Percentiles rank a stretch among this genome's conserved stretches.
These are phyloP conservation scores for Rattus norvegicus DNA, from an alignment of 2,113 vertebrate genomes.

Conservation along the genomic window DNA sequence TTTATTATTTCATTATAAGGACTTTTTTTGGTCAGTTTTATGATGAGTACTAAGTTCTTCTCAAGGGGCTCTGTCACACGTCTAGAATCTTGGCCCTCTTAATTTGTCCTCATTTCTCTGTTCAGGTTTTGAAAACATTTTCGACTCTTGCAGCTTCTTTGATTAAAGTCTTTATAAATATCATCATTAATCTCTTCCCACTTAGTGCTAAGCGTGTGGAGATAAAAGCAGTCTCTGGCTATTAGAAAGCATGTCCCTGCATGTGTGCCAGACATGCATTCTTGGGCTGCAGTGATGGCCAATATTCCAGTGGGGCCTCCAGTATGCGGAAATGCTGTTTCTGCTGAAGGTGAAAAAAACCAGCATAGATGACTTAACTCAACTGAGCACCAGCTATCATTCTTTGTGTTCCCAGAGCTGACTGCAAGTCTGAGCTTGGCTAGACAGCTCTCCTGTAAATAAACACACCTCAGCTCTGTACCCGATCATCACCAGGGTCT, in stretches of 20 bases:
- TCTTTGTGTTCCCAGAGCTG: background rate
- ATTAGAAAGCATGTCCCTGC: background rate
- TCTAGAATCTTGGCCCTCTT: background rate
- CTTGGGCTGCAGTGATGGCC: background rate
- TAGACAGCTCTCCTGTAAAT: background rate
- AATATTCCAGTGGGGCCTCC: rapidly evolving
- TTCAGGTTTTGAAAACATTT: background rate
- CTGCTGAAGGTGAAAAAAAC: background rate
- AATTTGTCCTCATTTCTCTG: background rate
- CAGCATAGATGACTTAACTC: rapidly evolving
- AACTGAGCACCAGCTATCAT: rapidly evolving
- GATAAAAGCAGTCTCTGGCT: background rate
- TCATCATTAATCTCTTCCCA: background rate
- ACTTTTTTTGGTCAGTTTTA: background rate
- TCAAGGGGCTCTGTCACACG: background rate
- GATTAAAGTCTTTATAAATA: background rate
- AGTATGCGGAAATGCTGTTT: background rate
- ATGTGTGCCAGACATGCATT: background rate
- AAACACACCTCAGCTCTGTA: background rate
- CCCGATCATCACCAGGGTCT: rapidly evolving
- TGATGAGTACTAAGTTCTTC: background rate
- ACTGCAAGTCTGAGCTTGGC: background rate
- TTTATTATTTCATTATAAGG: background rate
- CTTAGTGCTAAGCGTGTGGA: background rate
- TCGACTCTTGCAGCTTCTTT: background rate